Percentiles rank a stretch among this genome's conserved stretches.
Conservation (phyloP, 2,888 invertebrate genomes). For the Odontocolon sp. region DNA sequence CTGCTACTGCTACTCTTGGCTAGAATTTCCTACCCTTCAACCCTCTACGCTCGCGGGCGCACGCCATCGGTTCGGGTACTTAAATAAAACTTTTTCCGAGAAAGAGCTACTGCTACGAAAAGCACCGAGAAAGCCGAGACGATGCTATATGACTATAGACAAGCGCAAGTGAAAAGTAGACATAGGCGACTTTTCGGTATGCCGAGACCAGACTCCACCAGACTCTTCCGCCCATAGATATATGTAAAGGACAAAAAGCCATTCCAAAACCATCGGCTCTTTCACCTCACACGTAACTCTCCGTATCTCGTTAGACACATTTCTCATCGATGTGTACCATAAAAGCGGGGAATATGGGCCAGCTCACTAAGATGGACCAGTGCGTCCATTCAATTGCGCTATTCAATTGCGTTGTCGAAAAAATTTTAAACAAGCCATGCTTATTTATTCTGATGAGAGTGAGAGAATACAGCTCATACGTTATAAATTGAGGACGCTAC, state of each 20-base stretch:
- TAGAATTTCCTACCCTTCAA: background rate
- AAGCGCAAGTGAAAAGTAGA: constrained; percentile 23
- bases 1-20: background rate
- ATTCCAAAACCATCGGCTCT: background rate
- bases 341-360: no score
- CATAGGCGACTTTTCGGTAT: constrained; percentile 46
- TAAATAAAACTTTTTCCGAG: constrained; percentile 64
- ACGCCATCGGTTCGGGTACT: constrained; percentile 60
- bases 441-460: no score
- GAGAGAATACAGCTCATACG: no score
- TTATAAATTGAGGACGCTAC: no score
- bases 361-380: no score
- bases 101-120: constrained; percentile 30
- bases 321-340: background rate
- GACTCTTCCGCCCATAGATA: background rate
- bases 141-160: constrained; percentile 8
- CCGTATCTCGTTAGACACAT: constrained; percentile 29
- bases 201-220: constrained; percentile 35
- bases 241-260: constrained; percentile 5
- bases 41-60: constrained; percentile 1
- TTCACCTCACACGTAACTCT: constrained; percentile 20
- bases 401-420: no score
- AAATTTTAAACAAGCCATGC: no score
- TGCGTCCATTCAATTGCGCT: no score
- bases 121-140: constrained; percentile 27